Conservation (phyloP, 2,113 vertebrate species). For the Zosterops lateralis region DNA sequence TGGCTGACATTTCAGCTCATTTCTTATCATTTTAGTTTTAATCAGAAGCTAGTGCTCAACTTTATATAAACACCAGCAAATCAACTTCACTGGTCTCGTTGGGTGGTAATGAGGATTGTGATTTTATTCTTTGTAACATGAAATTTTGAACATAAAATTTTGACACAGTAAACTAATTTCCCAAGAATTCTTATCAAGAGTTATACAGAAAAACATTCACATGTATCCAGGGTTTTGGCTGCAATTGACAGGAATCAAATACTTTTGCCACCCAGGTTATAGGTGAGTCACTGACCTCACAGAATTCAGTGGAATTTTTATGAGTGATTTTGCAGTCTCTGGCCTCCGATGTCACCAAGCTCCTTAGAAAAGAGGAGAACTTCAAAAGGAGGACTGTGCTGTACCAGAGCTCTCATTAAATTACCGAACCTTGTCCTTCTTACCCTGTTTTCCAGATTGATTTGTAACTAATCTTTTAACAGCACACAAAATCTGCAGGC, state of each 20-base stretch:
- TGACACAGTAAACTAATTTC: neutral
- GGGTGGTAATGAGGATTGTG: neutral
- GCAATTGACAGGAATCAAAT: neutral
- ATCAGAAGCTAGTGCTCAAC: neutral
- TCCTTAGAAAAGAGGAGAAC: neutral
- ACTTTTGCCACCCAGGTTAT: neutral
- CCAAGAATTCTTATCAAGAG: neutral
- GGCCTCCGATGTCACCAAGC: neutral
- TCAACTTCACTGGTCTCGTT: neutral
- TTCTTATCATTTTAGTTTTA: neutral
- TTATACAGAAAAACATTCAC: neutral
- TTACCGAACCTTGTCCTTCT: neutral
- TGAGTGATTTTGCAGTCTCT: neutral
- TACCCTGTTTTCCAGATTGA: neutral
- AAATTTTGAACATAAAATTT: neutral
- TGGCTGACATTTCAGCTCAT: slow-evolving; percentile 2
- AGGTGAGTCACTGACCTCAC: neutral
- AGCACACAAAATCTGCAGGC: neutral
- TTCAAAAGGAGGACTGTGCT: neutral
- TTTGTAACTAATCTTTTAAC: neutral
- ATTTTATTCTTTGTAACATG: neutral
- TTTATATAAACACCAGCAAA: neutral
- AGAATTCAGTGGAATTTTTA: neutral
- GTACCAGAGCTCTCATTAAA: neutral
- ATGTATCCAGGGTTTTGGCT: neutral